Percentiles rank a stretch among this genome's conserved stretches.
phyloP scores from a whole-genome alignment of 2,888 invertebrate genomes.

The Aspidapion aeneum region DNA sequence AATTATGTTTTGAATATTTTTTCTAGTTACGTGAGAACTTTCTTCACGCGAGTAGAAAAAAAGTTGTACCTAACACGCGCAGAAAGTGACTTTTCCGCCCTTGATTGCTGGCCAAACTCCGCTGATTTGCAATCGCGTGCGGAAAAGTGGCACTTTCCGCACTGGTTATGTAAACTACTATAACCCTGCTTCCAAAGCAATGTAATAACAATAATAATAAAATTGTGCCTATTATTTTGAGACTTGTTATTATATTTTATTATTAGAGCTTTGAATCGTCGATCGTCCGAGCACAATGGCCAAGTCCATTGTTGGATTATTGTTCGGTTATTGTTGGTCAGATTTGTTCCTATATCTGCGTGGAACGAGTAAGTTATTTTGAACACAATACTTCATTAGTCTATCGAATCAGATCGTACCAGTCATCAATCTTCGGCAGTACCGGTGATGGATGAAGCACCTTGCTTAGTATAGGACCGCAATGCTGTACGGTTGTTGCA shows the following conservation, averaged over 20 bases:
- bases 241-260: background rate
- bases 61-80: too few relatives aligned
- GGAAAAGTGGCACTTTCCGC: too few relatives aligned
- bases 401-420: conserved; percentile 49
- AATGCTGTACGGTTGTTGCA: too few relatives aligned
- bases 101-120: too few relatives aligned
- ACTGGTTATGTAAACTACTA: too few relatives aligned
- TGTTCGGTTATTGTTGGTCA: conserved; percentile 28
- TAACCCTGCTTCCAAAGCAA: too few relatives aligned
- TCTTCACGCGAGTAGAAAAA: too few relatives aligned
- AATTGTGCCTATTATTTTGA: background rate
- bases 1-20: too few relatives aligned
- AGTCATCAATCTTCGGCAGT: conserved; percentile 46
- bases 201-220: too few relatives aligned
- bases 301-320: conserved; percentile 5
- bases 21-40: too few relatives aligned
- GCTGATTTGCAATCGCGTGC: too few relatives aligned
- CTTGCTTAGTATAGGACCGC: conserved; percentile 17
- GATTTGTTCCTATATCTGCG: conserved; percentile 40
- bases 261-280: background rate
- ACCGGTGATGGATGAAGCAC: conserved; percentile 20
- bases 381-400: conserved; percentile 51
- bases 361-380: conserved; percentile 45
- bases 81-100: too few relatives aligned
- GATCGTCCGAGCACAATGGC: conserved; percentile 36